These are phyloP conservation scores for Sturmia bella DNA, from an alignment of 2,888 invertebrate species.

Conservation along the genomic window DNA sequence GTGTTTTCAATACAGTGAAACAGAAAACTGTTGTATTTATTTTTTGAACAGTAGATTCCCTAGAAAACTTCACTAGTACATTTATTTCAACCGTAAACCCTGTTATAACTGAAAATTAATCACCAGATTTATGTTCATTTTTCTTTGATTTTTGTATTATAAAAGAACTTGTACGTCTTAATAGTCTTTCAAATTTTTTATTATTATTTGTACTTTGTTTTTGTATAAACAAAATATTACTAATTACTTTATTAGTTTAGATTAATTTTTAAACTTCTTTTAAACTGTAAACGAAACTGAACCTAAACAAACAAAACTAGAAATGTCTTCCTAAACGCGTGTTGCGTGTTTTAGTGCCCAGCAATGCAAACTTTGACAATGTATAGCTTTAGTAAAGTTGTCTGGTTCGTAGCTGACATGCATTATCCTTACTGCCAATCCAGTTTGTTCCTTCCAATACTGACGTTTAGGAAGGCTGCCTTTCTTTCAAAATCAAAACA, in stretches of 20 bases:
- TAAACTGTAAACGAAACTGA: conserved; percentile 21
- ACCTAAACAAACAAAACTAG: conserved; percentile 9
- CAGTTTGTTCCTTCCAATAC: no score
- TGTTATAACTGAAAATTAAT: conserved; percentile 14
- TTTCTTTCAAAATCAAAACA: neutral
- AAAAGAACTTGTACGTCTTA: conserved; percentile 5
- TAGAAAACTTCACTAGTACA: conserved; percentile 40
- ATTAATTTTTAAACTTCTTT: conserved; percentile 40
- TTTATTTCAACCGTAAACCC: conserved; percentile 24
- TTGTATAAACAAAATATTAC: conserved; percentile 34
- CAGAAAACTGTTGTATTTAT: neutral
- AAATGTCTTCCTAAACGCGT: no score
- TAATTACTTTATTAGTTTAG: conserved; percentile 40
- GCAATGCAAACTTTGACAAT: no score
- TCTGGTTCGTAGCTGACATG: no score
- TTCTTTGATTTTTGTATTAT: conserved; percentile 3
- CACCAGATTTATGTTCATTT: conserved; percentile 30
- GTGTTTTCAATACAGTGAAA: no score
- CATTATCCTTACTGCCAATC: no score
- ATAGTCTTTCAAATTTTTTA: conserved; percentile 21
- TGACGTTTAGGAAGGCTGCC: no score
- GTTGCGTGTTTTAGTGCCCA: no score
- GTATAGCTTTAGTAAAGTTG: no score
- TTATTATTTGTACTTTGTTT: conserved; percentile 45
- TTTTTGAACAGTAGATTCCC: conserved; percentile 38